Evolutionary conservation across 2,888 invertebrate genomes (phyloP).

Genomic region (Atrina japonica): DNA sequence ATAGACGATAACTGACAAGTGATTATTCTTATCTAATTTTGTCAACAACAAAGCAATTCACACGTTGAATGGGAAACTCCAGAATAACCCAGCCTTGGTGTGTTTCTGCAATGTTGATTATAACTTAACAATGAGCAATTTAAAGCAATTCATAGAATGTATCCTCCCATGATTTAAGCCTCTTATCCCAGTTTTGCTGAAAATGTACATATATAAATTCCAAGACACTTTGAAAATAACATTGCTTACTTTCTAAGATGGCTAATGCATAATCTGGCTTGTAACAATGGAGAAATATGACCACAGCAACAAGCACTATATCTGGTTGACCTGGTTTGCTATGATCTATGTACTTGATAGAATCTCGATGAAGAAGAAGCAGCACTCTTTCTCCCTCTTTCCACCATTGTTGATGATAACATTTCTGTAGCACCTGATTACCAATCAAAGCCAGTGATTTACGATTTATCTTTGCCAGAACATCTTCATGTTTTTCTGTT

Average conservation of each 20-base stretch:
- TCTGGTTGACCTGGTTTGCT: conserved; percentile 1
- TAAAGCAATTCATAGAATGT: too few relatives aligned
- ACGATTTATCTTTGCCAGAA: conserved; percentile 3
- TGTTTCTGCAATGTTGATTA: too few relatives aligned
- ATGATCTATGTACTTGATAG: conserved; percentile 13
- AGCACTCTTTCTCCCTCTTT: conserved; percentile 16
- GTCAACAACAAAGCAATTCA: too few relatives aligned
- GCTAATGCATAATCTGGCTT: conserved; percentile 10
- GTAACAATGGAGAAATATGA: conserved; percentile 18
- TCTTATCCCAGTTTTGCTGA: too few relatives aligned
- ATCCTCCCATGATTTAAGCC: too few relatives aligned
- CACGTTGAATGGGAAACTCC: too few relatives aligned
- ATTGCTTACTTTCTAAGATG: conserved; percentile 10
- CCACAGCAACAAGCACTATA: conserved; percentile 16
- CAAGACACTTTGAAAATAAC: too few relatives aligned
- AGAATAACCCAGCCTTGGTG: too few relatives aligned
- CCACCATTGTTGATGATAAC: conserved; percentile 30
- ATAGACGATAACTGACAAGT: too few relatives aligned
- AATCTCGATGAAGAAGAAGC: conserved; percentile 3
- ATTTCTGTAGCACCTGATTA: conserved; percentile 11
- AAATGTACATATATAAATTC: too few relatives aligned
- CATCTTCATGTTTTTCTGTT: conserved; percentile 26
- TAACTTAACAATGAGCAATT: too few relatives aligned
- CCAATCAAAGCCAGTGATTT: conserved; percentile 20
- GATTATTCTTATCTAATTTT: too few relatives aligned